Evolutionary conservation across 2,888 invertebrate species (phyloP).

Genomic region (Pycnomerus fuliginosus): DNA sequence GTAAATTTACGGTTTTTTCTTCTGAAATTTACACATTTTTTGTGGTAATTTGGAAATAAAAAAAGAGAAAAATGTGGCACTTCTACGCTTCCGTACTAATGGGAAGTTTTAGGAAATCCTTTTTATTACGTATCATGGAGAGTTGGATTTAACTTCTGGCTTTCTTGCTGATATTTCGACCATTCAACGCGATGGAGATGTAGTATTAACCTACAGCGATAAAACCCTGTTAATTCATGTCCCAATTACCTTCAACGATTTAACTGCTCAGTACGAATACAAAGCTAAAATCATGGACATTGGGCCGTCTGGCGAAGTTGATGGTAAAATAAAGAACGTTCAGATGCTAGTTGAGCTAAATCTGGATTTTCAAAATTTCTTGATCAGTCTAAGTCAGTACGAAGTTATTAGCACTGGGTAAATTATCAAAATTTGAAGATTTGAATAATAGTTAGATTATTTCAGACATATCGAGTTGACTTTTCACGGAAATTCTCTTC

Average conservation of each 20-base stretch:
- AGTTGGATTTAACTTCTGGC: background rate
- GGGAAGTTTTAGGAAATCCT: background rate
- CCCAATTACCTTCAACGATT: background rate
- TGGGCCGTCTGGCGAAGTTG: background rate
- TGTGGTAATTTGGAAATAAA: too few relatives aligned
- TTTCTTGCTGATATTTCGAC: background rate
- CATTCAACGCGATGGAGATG: background rate
- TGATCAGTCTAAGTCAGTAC: background rate
- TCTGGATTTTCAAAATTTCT: background rate
- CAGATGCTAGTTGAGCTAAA: background rate
- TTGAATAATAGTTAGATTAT: background rate
- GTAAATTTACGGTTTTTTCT: too few relatives aligned
- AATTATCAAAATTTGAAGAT: background rate
- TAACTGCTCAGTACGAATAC: background rate
- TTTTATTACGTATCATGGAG: background rate
- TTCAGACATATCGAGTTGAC: background rate
- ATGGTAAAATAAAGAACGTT: background rate
- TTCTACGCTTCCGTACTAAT: too few relatives aligned
- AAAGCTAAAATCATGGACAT: background rate
- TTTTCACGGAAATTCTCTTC: background rate
- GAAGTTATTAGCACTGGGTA: background rate
- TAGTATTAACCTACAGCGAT: background rate
- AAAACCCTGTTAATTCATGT: background rate
- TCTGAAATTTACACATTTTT: too few relatives aligned
- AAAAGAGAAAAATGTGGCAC: too few relatives aligned